Percentiles rank a stretch among this genome's conserved stretches.
These are phyloP conservation scores for Minunthozetes semirufus DNA, from an alignment of 2,888 invertebrate genomes.

Conservation along the genomic window DNA sequence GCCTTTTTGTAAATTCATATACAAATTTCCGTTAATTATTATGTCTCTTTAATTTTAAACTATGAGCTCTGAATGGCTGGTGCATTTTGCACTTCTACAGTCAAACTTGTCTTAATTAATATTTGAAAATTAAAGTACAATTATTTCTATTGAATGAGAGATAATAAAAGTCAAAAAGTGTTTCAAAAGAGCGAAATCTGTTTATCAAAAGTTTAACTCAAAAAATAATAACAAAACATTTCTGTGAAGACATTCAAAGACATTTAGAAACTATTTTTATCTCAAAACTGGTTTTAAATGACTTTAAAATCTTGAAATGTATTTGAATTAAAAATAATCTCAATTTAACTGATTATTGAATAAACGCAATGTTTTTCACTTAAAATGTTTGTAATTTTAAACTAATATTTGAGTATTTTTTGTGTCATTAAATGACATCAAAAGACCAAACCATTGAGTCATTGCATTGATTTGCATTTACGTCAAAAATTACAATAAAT, in stretches of 20 bases:
- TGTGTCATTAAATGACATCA: neutral
- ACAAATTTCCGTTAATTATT: too few species aligned
- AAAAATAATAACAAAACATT: too few species aligned
- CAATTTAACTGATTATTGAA: neutral
- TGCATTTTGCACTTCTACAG: too few species aligned
- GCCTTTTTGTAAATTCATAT: too few species aligned
- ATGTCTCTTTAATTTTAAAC: too few species aligned
- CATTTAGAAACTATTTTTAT: too few species aligned
- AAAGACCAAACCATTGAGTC: neutral
- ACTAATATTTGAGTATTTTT: too few species aligned
- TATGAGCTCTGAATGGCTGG: too few species aligned
- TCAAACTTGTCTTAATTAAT: neutral
- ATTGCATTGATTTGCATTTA: neutral
- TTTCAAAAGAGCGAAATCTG: neutral
- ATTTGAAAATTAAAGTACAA: neutral
- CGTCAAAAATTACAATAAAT: neutral
- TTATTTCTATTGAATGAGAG: too few species aligned
- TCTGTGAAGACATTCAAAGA: too few species aligned
- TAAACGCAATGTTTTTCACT: neutral
- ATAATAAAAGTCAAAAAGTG: neutral
- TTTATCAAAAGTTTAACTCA: neutral
- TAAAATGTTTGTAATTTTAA: neutral
- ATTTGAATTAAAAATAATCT: neutral
- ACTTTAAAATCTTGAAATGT: neutral
- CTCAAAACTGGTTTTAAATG: neutral